phyloP scores from a whole-genome alignment of 2,888 invertebrate species.

The Melanostoma scalare region DNA sequence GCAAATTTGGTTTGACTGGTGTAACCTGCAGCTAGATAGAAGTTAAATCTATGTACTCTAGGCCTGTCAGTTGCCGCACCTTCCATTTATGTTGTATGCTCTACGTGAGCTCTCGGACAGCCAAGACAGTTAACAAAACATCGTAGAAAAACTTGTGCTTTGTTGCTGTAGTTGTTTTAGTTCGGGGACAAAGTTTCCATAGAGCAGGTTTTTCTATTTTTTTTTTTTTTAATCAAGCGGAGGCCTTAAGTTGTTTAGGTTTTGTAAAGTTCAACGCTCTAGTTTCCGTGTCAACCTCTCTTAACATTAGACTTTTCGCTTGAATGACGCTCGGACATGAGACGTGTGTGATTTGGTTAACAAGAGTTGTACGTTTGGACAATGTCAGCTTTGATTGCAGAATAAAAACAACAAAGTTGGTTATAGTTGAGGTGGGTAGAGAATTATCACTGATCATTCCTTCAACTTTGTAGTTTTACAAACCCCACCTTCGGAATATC shows the following conservation, averaged over 20 bases:
- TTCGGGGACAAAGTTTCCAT: constrained; percentile 56
- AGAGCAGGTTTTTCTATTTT: constrained; percentile 48
- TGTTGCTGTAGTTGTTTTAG: constrained; percentile 5
- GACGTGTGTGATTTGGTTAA: constrained; percentile 21
- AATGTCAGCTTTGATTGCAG: constrained; percentile 4
- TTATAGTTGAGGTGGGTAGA: constrained; percentile 29
- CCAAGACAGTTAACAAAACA: constrained; percentile 63
- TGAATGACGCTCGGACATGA: constrained; percentile 18
- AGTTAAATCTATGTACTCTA: constrained; percentile 66
- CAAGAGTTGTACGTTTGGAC: constrained; percentile 4
- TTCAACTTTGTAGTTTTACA: constrained; percentile 26
- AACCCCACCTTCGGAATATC: constrained; percentile 25
- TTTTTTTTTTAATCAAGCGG: constrained; percentile 24
- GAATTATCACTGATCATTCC: constrained; percentile 32
- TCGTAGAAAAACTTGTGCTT: constrained; percentile 37
- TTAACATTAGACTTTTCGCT: constrained; percentile 36
- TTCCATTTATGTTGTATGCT: constrained; percentile 72
- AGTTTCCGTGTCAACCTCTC: constrained; percentile 49
- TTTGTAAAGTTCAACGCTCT: constrained; percentile 68
- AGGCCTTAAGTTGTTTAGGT: constrained; percentile 44
- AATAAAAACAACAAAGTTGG: constrained; percentile 2
- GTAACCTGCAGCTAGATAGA: constrained; percentile 70
- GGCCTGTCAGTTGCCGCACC: constrained; percentile 73
- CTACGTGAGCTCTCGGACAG: constrained; percentile 69
- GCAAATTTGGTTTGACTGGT: constrained; percentile 47